phyloP scores from a whole-genome alignment of 2,888 invertebrate species.

The Tachina lurida region DNA sequence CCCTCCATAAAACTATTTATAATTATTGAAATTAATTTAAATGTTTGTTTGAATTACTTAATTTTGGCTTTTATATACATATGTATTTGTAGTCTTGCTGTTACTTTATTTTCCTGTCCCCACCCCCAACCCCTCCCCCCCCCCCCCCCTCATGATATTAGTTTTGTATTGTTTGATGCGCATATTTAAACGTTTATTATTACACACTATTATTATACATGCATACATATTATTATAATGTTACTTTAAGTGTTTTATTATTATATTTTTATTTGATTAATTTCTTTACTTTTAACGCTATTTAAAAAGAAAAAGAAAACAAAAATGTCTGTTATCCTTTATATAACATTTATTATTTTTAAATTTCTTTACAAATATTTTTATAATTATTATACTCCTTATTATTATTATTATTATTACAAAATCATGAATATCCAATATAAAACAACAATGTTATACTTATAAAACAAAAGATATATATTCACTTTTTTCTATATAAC shows the following conservation, averaged over 20 bases:
- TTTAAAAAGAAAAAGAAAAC: slow-evolving; percentile 32
- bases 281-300: slow-evolving; percentile 63
- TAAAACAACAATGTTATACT: slow-evolving; percentile 71
- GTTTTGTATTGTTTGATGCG: slow-evolving; percentile 67
- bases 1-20: slow-evolving; percentile 61
- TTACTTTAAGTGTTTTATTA: slow-evolving; percentile 72
- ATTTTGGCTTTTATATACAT: slow-evolving; percentile 38
- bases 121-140: too few relatives aligned
- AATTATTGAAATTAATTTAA: slow-evolving; percentile 48
- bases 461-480: slow-evolving; percentile 73
- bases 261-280: slow-evolving; percentile 34
- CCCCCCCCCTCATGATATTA: slow-evolving; percentile 5
- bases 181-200: slow-evolving; percentile 44
- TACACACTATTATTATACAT: slow-evolving; percentile 39
- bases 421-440: slow-evolving; percentile 44
- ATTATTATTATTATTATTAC: slow-evolving; percentile 34
- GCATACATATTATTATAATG: slow-evolving; percentile 38
- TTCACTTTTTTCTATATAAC: slow-evolving; percentile 69
- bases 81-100: slow-evolving; percentile 47
- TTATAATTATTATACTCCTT: slow-evolving; percentile 26
- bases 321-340: slow-evolving; percentile 61
- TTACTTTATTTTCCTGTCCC: slow-evolving; percentile 23
- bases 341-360: slow-evolving; percentile 62
- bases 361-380: slow-evolving; percentile 47
- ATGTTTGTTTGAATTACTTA: slow-evolving; percentile 2